These are phyloP conservation scores for Montipora foliosa DNA, from an alignment of 64 coral and sea anemone species.

Conservation along the genomic window DNA sequence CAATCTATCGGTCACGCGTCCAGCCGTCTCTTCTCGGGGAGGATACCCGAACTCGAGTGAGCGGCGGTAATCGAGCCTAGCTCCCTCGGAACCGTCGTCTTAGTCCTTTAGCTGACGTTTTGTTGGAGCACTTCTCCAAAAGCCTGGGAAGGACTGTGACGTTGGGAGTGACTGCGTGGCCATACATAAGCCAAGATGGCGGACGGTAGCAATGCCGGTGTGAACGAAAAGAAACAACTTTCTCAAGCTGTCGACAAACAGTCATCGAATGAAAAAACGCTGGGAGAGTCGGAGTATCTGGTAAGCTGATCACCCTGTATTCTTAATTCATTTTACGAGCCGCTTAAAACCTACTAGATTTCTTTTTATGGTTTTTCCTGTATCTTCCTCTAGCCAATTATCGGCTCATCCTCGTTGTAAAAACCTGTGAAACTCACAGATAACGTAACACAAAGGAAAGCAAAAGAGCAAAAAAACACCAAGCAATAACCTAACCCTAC, in stretches of 20 bases:
- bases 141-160: conserved; percentile 49
- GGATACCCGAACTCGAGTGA: no score
- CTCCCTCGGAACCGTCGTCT: no score
- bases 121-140: neutral
- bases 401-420: no score
- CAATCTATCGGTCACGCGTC: no score
- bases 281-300: conserved; percentile 7
- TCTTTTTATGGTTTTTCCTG: neutral
- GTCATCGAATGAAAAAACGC: neutral
- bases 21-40: no score
- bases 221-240: conserved; percentile 3
- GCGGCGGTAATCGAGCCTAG: no score
- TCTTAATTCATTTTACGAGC: neutral
- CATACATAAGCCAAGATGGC: conserved; percentile 56
- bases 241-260: neutral
- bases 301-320: neutral
- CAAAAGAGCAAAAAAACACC: no score
- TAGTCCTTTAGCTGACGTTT: no score
- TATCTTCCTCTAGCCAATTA: neutral
- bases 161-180: conserved; percentile 77
- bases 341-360: neutral
- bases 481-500: no score
- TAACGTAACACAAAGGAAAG: no score
- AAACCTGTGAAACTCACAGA: no score
- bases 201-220: conserved; percentile 12